A percentile compares a stretch with the other conserved stretches of the same genome.
phyloP scores from a whole-genome alignment of 2,113 vertebrate genomes.

The Chaenogobius annularis region DNA sequence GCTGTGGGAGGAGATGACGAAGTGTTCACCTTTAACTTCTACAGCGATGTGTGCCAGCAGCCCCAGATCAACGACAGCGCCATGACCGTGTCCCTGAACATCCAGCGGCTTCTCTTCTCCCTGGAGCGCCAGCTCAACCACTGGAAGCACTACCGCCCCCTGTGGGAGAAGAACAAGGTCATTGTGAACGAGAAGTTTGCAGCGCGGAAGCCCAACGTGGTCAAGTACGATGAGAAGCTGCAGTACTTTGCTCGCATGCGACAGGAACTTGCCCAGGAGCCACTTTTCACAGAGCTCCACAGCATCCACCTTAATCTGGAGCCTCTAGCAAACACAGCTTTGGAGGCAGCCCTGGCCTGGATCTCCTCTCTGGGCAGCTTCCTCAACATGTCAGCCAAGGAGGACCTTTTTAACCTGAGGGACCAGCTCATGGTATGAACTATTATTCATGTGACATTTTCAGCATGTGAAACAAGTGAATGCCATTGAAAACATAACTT shows the following conservation, averaged over 20 bases:
- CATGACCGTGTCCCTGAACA: conserved; percentile 78
- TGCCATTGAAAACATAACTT: too few relatives aligned
- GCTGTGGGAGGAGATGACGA: conserved; percentile 73
- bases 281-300: conserved; percentile 78
- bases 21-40: conserved; percentile 80
- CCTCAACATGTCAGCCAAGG: conserved; percentile 83
- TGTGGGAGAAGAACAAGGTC: conserved; percentile 87
- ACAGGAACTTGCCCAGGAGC: conserved; percentile 78
- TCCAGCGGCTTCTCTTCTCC: conserved; percentile 78
- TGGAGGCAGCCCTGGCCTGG: conserved; percentile 82
- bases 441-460: not conserved
- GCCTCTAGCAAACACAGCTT: conserved; percentile 76
- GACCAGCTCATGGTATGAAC: conserved; percentile 81
- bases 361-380: conserved; percentile 82
- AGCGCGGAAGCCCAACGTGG: conserved; percentile 79
- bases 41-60: conserved; percentile 81
- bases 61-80: conserved; percentile 80
- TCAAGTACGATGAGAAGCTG: conserved; percentile 85
- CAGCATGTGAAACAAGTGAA: not conserved
- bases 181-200: conserved; percentile 85
- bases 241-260: conserved; percentile 80
- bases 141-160: conserved; percentile 84
- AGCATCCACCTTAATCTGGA: conserved; percentile 84
- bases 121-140: conserved; percentile 76
- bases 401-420: conserved; percentile 80